These are phyloP conservation scores for Turdus rufiventris DNA, from an alignment of 2,113 vertebrate species.

Conservation along the genomic window DNA sequence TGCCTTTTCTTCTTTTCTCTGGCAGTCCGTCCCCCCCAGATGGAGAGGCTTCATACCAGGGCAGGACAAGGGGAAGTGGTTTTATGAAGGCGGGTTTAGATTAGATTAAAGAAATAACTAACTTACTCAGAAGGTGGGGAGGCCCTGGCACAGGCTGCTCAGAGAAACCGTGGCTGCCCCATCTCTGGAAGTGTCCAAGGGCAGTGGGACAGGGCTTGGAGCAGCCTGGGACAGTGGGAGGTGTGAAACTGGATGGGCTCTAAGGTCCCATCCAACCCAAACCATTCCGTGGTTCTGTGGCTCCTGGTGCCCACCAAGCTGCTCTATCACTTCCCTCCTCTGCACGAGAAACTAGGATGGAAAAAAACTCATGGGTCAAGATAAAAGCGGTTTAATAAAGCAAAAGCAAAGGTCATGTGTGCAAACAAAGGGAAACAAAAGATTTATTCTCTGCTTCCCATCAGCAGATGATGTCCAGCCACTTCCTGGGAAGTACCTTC, in stretches of 20 bases:
- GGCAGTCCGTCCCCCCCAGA: not conserved
- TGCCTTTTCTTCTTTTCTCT: not conserved
- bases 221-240: fast-evolving
- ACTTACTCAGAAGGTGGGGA: fast-evolving
- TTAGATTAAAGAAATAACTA: not conserved
- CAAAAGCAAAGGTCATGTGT: not conserved
- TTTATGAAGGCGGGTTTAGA: not conserved
- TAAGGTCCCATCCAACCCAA: not conserved
- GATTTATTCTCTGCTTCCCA: not conserved
- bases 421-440: not conserved
- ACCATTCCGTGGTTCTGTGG: not conserved
- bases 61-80: not conserved
- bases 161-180: not conserved
- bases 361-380: not conserved
- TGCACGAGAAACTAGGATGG: not conserved
- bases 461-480: not conserved
- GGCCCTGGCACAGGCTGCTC: not conserved
- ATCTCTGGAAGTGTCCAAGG: not conserved
- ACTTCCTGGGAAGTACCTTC: not conserved
- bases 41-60: not conserved
- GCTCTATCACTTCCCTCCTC: not conserved
- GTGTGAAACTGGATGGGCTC: not conserved
- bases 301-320: not conserved
- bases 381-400: not conserved
- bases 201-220: not conserved